These are phyloP conservation scores for Onthophagus taurus DNA, from an alignment of 1,140 invertebrate genomes.

Conservation along the genomic window DNA sequence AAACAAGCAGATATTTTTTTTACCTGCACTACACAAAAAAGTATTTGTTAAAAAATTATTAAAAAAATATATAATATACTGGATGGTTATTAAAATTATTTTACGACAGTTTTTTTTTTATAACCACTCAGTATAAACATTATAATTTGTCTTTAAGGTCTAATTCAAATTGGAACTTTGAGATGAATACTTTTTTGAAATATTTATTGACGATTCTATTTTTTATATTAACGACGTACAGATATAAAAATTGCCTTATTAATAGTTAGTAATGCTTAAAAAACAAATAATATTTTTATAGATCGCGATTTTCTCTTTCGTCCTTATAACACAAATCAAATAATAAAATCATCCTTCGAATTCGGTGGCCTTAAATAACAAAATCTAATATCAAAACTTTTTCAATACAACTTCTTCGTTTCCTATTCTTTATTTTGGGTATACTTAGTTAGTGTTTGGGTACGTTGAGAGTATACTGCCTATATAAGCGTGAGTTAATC, in stretches of 20 bases:
- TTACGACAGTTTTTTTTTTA: neutral
- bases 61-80: constrained; percentile 8
- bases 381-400: constrained; percentile 8
- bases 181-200: constrained; percentile 7
- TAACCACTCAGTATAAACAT: neutral
- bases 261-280: constrained; percentile 10
- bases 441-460: constrained; percentile 6
- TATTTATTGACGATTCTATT: constrained; percentile 12
- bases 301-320: constrained; percentile 6
- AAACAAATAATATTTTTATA: constrained; percentile 9
- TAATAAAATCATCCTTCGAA: constrained; percentile 10
- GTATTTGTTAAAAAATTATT: constrained; percentile 2
- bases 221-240: constrained; percentile 12
- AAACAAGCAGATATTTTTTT: neutral
- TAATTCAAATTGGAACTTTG: too few species aligned
- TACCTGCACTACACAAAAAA: constrained; percentile 10
- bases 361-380: constrained; percentile 1
- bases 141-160: constrained; percentile 7
- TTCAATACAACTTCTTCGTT: constrained; percentile 10
- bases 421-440: constrained; percentile 2
- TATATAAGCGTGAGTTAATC: constrained; percentile 2
- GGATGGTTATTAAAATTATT: neutral
- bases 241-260: constrained; percentile 11
- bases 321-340: constrained; percentile 3
- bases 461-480: constrained; percentile 14